phyloP scores from a whole-genome alignment of 1,140 invertebrate species.

The Panulirus ornatus region DNA sequence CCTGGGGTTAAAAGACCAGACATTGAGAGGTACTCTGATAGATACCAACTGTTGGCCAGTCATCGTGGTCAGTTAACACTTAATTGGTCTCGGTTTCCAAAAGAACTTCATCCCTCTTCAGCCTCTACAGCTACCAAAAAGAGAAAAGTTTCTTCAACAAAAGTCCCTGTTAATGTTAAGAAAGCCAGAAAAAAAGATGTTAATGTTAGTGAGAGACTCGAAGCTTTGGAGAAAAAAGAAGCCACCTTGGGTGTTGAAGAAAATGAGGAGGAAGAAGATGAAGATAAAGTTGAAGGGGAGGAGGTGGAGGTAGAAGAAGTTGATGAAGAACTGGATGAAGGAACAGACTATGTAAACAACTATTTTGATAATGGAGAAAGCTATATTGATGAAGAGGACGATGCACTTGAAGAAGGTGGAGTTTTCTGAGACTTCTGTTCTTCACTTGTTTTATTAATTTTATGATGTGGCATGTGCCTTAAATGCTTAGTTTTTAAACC shows the following conservation, averaged over 20 bases:
- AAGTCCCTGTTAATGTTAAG: constrained; percentile 26
- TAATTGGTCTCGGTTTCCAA: constrained; percentile 55
- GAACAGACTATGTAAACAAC: constrained; percentile 85
- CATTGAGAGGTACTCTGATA: constrained; percentile 84
- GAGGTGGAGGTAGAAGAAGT: constrained; percentile 49
- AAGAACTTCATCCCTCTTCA: constrained; percentile 53
- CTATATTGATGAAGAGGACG: constrained; percentile 89
- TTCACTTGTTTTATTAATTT: neutral
- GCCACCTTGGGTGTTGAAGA: neutral
- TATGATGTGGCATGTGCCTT: neutral
- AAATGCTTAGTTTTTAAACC: neutral
- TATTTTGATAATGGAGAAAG: constrained; percentile 93
- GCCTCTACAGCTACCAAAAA: constrained; percentile 28
- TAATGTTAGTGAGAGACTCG: constrained; percentile 60
- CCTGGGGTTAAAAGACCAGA: constrained; percentile 80
- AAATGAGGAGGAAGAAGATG: constrained; percentile 37
- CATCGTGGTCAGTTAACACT: constrained; percentile 43
- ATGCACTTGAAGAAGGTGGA: constrained; percentile 88
- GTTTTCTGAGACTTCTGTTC: constrained; percentile 62
- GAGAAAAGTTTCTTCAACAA: constrained; percentile 11
- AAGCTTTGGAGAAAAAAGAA: constrained; percentile 74
- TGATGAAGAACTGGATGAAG: constrained; percentile 62
- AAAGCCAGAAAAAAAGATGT: constrained; percentile 47
- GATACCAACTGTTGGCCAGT: constrained; percentile 80
- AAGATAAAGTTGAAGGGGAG: constrained; percentile 12